Evolutionary conservation across 2,888 invertebrate species (phyloP), one percentile per base, ranked within the genome.

Genomic region (Melieria crassipennis): DNA sequence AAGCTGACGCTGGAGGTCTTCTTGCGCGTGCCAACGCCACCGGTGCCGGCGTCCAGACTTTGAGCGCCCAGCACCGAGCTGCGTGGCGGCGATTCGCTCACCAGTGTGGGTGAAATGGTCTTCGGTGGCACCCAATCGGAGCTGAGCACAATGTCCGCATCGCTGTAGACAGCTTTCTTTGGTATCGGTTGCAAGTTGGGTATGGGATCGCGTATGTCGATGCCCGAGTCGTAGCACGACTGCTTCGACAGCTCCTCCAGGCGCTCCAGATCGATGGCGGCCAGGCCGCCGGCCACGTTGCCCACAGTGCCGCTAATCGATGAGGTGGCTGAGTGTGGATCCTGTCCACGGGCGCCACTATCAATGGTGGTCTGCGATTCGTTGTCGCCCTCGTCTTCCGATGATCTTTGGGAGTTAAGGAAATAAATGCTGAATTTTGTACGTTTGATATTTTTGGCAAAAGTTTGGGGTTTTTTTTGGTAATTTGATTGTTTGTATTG

Each of bases 101-200:
- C 90, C 79, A 92, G 90, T 73, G 91, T 90, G 61, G 94, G 92
- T 69, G 92, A 91, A 82, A 94, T 91, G 77, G 93, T 93, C 79
- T 94, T 91, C 55, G 95, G 95, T 77, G 95, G 95, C 77, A 94
- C 93, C 93, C 94, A 95, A 77, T 94, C 94, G 75, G 93, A 92
- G 56, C 94, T 94, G 80, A 95, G 89, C 74, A 95, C 94, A 82
- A 95, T 94, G 86, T 95, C 95, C 71, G 95, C 94, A 87, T 95
- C 95, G 84, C 94, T 94, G 87, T 94, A 95, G 78, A 93, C 84
- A 70, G 86, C 80, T 83, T 87, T 87, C 80, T 86, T 84, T 82
- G 86, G 90, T 80, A 90, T 90, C 55, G 91, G 90, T 75, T 90
- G 91, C 76, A 91, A 89, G 81, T 90, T 88, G 79, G 92, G 89